Conservation (phyloP, 2,113 vertebrate species). For the Phyllopteryx taeniolatus region DNA sequence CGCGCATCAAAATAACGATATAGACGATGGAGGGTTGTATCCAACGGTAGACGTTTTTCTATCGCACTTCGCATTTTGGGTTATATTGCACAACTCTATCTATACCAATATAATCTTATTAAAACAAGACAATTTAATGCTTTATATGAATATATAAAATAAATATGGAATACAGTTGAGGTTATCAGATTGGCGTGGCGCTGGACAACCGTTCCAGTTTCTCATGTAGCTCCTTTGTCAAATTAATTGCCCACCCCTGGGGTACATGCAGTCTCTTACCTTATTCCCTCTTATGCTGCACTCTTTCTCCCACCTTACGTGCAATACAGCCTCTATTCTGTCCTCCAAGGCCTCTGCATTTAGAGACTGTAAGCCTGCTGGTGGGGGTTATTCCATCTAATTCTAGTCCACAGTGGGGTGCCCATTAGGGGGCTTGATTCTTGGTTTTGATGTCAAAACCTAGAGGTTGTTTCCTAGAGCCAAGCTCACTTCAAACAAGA, state of each 20-base stretch:
- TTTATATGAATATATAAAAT: background rate
- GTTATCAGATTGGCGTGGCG: background rate
- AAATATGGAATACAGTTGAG: background rate
- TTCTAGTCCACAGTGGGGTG: conserved; percentile 68
- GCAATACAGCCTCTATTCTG: conserved; percentile 38
- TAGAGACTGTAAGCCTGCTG: conserved; percentile 69
- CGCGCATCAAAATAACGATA: too few relatives aligned
- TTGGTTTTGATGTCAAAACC: conserved; percentile 69
- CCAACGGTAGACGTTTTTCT: too few relatives aligned
- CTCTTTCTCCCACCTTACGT: conserved; percentile 14
- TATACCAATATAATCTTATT: background rate
- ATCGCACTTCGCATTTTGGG: background rate
- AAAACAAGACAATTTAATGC: background rate
- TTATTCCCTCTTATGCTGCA: conserved; percentile 16
- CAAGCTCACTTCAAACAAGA: conserved; percentile 68
- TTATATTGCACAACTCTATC: background rate
- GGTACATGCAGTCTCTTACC: conserved; percentile 6
- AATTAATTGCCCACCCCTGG: conserved; percentile 1
- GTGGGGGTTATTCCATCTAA: conserved; percentile 67
- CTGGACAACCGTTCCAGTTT: background rate
- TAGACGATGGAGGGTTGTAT: too few relatives aligned
- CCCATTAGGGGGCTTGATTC: conserved; percentile 71
- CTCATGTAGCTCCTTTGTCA: background rate
- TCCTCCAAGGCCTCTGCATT: conserved; percentile 59
- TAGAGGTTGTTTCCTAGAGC: conserved; percentile 69